Base-by-base conservation (phyloP, 2,888 invertebrate species). In the Autographa pulchrina region DNA sequence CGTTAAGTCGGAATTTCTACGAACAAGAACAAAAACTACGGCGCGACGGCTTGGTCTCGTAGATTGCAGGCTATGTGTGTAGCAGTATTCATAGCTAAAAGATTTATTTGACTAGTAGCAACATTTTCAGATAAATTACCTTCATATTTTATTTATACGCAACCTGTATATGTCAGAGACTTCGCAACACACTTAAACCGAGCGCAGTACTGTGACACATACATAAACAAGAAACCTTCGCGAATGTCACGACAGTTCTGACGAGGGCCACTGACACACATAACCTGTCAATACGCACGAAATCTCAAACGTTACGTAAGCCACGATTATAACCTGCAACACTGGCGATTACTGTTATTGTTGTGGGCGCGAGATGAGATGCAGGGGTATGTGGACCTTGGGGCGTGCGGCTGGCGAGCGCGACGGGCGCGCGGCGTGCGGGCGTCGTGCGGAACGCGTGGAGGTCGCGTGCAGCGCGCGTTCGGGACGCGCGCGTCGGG, bases 231-330 rank as follows among this genome's bases (percentile, higher is more conserved):
- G 70, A 65, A 71, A 72, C 77, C 76, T 72, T 79, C 72, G 74
- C 68, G 72, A 74, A 78, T 73, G 78, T 82, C 75, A 82, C 77
- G 74, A 73, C 32, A 70, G 43, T 62, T 65, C 63, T 61, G 76
- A 75, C 69, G 76, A 77, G 80, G 76, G 82, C 80, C 88, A 90
- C 88, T 86, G 88, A 88, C 92, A 89, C 91, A 91, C 90, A 91
- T 90, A 91, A 92, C 91, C 93, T 92, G 90, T 90, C 89, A 88
- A 90, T 90, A 86, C 83, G 85, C 87, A 91, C 91, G 91, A 89
- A 89, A 87, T 86, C 85, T 86, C 83, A 79, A 86, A 86, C 78
- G 92, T 94, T 94, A 94, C 93, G 94, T 93, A 94, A 94, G 91
- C 85, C 90, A 87, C 89, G 90, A 88, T 86, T 86, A 86, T 89